Conservation (phyloP, 1,140 invertebrate species). For the Drosophila auraria region DNA sequence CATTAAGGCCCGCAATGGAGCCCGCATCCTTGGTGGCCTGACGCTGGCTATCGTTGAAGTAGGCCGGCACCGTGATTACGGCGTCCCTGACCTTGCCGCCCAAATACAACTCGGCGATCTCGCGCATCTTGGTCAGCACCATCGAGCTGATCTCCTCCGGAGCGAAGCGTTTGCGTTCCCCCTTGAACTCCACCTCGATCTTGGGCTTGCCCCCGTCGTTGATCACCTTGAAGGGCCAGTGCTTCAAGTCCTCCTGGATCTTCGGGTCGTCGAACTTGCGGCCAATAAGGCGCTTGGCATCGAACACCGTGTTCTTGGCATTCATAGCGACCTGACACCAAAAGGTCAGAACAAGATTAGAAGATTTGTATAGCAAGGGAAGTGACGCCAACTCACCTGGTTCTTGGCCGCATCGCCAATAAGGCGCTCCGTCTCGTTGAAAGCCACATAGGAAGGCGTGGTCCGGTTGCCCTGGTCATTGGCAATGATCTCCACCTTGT, state of each 20-base stretch:
- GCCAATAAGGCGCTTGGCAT: slow-evolving; percentile 93
- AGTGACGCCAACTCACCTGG: slow-evolving; percentile 62
- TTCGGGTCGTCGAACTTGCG: slow-evolving; percentile 91
- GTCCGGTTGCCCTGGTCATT: slow-evolving; percentile 98
- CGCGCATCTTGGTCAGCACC: slow-evolving; percentile 93
- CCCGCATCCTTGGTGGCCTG: slow-evolving; percentile 92
- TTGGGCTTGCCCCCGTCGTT: slow-evolving; percentile 91
- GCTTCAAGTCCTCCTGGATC: slow-evolving; percentile 91
- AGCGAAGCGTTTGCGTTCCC: slow-evolving; percentile 90
- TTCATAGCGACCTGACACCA: slow-evolving; percentile 90
- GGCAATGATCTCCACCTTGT: slow-evolving; percentile 96
- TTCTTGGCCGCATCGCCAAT: slow-evolving; percentile 86
- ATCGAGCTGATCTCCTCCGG: slow-evolving; percentile 96
- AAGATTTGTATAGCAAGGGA: too few species aligned
- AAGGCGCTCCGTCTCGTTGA: slow-evolving; percentile 91
- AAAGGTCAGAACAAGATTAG: neutral
- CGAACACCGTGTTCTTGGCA: slow-evolving; percentile 93
- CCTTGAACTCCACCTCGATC: slow-evolving; percentile 91
- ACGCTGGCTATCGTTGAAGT: slow-evolving; percentile 89
- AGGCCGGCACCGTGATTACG: slow-evolving; percentile 90
- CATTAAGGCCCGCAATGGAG: slow-evolving; percentile 91
- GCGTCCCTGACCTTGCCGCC: slow-evolving; percentile 87
- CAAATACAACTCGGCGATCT: slow-evolving; percentile 88
- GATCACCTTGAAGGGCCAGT: slow-evolving; percentile 92
- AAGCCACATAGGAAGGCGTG: slow-evolving; percentile 95